A percentile compares a stretch with the other conserved stretches of the same genome.
These are phyloP conservation scores for Synodontis membranacea DNA, from an alignment of 2,113 vertebrate genomes.

Conservation along the genomic window DNA sequence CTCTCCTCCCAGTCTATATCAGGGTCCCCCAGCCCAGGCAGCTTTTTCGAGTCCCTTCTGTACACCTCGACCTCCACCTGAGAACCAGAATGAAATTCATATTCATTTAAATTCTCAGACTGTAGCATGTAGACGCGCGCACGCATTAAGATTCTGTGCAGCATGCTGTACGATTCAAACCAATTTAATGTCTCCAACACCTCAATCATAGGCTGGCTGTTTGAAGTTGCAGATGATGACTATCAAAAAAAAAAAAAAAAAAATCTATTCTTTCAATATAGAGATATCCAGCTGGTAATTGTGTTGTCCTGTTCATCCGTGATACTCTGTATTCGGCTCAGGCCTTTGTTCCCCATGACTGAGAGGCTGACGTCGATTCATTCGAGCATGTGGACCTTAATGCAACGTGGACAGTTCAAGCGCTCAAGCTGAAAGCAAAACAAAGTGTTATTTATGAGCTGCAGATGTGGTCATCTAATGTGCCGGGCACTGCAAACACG, in stretches of 20 bases:
- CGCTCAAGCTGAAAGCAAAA: constrained; percentile 20
- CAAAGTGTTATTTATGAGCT: constrained; percentile 27
- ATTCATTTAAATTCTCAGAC: not conserved
- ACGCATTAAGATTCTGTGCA: not conserved
- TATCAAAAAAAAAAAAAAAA: not conserved
- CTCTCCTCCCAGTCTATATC: constrained; percentile 99
- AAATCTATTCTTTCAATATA: not conserved
- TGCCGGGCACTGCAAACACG: constrained; percentile 10
- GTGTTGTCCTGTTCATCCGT: not conserved
- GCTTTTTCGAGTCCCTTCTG: constrained; percentile 95
- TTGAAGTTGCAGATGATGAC: not conserved
- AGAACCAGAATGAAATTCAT: constrained; percentile 40
- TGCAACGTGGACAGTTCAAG: constrained; percentile 1
- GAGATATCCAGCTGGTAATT: not conserved
- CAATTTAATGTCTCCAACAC: not conserved
- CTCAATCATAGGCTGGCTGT: not conserved
- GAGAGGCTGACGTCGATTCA: constrained; percentile 12
- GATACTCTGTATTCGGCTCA: constrained; percentile 24
- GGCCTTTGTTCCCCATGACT: constrained; percentile 26
- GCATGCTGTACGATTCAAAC: not conserved
- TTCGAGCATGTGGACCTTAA: constrained; percentile 9
- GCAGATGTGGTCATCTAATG: constrained; percentile 10
- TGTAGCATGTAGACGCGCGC: not conserved
- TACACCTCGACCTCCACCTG: constrained; percentile 97
- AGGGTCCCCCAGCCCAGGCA: constrained; percentile 92